phyloP scores from a whole-genome alignment of 2,113 vertebrate genomes.

The Pungitius pungitius region DNA sequence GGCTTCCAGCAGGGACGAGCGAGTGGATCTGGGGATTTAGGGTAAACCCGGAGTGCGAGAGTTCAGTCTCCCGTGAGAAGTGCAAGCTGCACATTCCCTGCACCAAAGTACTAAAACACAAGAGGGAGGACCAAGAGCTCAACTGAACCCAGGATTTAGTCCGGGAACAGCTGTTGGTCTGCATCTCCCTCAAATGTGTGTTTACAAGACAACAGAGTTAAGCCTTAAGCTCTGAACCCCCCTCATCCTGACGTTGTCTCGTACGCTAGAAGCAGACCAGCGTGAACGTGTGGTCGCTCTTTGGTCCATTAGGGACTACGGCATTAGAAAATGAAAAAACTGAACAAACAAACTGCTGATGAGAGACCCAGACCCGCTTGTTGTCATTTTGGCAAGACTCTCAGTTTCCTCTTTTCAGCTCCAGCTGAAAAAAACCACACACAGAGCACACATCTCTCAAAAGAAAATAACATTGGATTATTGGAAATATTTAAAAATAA shows the following conservation, averaged over 20 bases:
- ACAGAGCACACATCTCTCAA: conserved; percentile 35
- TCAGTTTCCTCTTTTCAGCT: conserved; percentile 13
- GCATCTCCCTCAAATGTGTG: background rate
- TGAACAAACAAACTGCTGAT: conserved; percentile 3
- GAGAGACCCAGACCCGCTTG: conserved; percentile 19
- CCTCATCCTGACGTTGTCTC: background rate
- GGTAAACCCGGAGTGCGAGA: background rate
- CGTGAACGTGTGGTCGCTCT: background rate
- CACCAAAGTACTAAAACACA: background rate
- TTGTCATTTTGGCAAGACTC: conserved; percentile 35
- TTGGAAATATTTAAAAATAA: conserved; percentile 26
- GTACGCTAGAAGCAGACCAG: background rate
- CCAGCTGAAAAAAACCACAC: no score
- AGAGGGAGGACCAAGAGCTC: background rate
- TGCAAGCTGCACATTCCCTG: background rate
- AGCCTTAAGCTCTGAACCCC: conserved; percentile 5
- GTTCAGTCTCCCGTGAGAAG: background rate
- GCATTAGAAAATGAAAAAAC: background rate
- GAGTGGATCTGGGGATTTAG: background rate
- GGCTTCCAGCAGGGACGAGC: conserved; percentile 26
- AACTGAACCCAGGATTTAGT: background rate
- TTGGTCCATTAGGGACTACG: background rate
- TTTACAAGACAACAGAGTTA: no score
- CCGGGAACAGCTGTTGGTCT: background rate
- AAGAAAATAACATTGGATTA: conserved; percentile 38